Conservation (phyloP, 92 coral and sea anemone genomes). For the Pocillopora grandis region DNA sequence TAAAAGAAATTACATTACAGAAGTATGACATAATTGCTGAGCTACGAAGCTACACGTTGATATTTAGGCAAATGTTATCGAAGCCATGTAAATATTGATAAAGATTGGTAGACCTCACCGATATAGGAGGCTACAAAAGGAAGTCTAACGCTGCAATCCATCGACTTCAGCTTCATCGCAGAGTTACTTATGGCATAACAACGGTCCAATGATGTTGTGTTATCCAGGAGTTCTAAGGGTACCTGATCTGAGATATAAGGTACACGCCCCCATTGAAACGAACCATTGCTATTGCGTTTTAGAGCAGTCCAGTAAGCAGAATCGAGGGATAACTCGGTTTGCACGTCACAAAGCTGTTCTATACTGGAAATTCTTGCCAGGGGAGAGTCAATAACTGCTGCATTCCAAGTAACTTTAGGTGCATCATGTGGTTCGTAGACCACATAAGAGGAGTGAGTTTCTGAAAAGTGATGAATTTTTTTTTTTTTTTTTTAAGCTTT, state of each 20-base stretch:
- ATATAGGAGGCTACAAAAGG: neutral
- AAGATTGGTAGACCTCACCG: neutral
- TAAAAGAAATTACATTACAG: too few species aligned
- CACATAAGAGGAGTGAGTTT: too few species aligned
- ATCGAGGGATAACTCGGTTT: neutral
- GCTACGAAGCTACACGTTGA: too few species aligned
- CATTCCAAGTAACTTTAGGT: neutral
- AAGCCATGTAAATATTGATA: neutral
- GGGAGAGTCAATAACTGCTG: neutral
- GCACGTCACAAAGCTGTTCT: slow-evolving; percentile 28
- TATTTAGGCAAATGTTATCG: too few species aligned
- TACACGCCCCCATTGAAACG: neutral
- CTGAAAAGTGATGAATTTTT: too few species aligned
- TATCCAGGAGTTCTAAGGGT: neutral
- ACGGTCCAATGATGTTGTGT: neutral
- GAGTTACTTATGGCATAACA: slow-evolving; percentile 24
- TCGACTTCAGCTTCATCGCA: slow-evolving; percentile 24
- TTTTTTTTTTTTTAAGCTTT: too few species aligned
- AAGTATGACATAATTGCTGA: too few species aligned
- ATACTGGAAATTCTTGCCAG: slow-evolving; percentile 12
- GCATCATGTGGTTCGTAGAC: neutral
- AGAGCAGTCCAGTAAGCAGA: slow-evolving; percentile 25
- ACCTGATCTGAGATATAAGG: neutral
- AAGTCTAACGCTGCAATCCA: neutral
- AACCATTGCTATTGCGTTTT: neutral